Base-by-base conservation (phyloP, 2,113 vertebrate genomes). In the Halichoeres trimaculatus region DNA sequence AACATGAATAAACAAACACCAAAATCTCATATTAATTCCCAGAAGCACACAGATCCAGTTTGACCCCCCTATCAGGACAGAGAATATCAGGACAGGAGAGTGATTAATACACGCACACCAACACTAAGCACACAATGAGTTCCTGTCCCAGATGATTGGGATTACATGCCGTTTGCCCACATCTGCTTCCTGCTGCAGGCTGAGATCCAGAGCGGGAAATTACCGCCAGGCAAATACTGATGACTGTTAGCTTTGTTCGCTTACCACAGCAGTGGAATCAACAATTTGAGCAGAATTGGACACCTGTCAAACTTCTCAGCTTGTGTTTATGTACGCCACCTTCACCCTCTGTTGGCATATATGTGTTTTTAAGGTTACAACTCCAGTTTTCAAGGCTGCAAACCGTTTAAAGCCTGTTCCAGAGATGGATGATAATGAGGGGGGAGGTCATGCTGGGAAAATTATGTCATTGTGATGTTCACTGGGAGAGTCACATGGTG, bases 181-280 rank as follows among this genome's bases (percentile, higher is more conserved):
- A 90, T 89, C 87, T 89, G 86, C 80, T 88, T 90, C 87, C 85
- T 90, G 79, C 76, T 62, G 58, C 59, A 74, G 85, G 60, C 71
- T 51, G 2, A 35, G 48, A 71, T 84, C 56, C 75, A 70, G 34
- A 59, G 66, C 51, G 54, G 83, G 74, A 87, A 85, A 78, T 65
- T 6, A 68, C 72, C 70, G 55, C 50, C 64, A n/a, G 62, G 56
- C 51, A 40, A 50, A 76, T 43, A 64, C 53, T 22, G 11, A 43
- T 55, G 50, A 77, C 50, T 63, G 65, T 53, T 26, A 36, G 24
- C 1, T 13, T 9, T 62, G 73, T 73, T 69, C 62, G 19, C 22
- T 5, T 17, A 3, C 40, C 4, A 1, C n/a, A 6, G 23, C 26
- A 7, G 10, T 3, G 11, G 16, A 23, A 17, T 38, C 47, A 35